Evolutionary conservation across 2,113 vertebrate species (phyloP).

Genomic region (Sprattus sprattus): DNA sequence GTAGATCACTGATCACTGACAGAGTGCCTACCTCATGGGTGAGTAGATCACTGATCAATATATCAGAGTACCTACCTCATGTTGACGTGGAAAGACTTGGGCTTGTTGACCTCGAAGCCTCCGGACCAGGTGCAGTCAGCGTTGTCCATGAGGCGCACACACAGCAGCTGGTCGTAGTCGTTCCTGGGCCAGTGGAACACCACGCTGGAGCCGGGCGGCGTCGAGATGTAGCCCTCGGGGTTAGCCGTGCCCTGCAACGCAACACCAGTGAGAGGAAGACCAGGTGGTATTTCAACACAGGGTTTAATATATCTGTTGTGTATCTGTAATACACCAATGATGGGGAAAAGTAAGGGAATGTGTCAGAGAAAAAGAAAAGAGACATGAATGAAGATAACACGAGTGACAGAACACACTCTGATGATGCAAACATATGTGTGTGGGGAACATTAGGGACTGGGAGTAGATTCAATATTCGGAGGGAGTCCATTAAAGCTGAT

Average conservation of each 20-base stretch:
- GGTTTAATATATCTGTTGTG: background rate
- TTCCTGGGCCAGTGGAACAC: conserved; percentile 98
- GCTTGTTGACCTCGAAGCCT: conserved; percentile 96
- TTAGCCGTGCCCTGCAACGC: conserved; percentile 78
- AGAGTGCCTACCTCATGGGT: too few relatives aligned
- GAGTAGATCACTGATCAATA: too few relatives aligned
- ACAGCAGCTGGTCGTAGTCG: conserved; percentile 92
- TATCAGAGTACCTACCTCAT: conserved; percentile 87
- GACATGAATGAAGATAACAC: too few relatives aligned
- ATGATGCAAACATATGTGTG: too few relatives aligned
- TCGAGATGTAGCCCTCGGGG: conserved; percentile 93
- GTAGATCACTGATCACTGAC: too few relatives aligned
- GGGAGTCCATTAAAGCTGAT: too few relatives aligned
- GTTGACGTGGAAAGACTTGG: conserved; percentile 94
- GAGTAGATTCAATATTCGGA: too few relatives aligned
- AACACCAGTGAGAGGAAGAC: background rate
- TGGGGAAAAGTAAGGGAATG: too few relatives aligned
- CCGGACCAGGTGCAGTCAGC: conserved; percentile 93
- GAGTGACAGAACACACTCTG: too few relatives aligned
- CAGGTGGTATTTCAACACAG: background rate
- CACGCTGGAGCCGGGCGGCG: conserved; percentile 92
- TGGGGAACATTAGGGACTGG: too few relatives aligned
- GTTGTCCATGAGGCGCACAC: conserved; percentile 91
- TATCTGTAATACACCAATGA: too few relatives aligned
- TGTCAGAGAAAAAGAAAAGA: too few relatives aligned